Base-by-base conservation (phyloP, 1,140 invertebrate species). In the Diuraphis noxia region DNA sequence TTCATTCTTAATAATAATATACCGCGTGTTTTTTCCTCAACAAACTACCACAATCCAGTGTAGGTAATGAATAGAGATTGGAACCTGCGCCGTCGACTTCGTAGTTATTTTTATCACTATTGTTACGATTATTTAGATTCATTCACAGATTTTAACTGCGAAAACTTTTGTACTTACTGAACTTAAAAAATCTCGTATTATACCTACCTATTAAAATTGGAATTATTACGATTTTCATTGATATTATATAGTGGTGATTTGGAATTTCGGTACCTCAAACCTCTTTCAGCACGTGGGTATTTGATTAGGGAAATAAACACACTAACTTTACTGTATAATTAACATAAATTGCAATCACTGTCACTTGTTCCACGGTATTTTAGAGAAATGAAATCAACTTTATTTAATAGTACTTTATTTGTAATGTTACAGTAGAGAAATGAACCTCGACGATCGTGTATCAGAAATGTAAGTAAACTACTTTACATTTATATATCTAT, bases 401-500 rank as follows among this genome's bases (percentile, higher is more conserved):
- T 4, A 17, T 13, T 63, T n/a, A 17, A 63, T n/a, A 63, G n/a
- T 63, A 6, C 30, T 63, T 86, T 36, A 9, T 86, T 10, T 88
- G 30, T 43, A n/a, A 88, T 88, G 86, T 88, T 88, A n/a, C 49
- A 88, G 86, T 25, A 63, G 49, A 30, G 38, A 88, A 88, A 88
- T 88, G 86, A 88, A 88, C 38, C 49, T 30, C 21, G 86, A 88
- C 86, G 86, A 88, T 49, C 49, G 36, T 63, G 36, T 63, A 38
- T 88, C 86, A 40, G 86, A 88, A 88, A 88, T 88, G 86, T 88
- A 63, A 88, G 86, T 88, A 88, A 6, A 88, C 25, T 88, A 40
- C 9, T n/a, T 19, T 40, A 40, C 19, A 38, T 9, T 10, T n/a
- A 63, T 63, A 63, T 43, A 84, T 5, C 10, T 52, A 63, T 43